Evolutionary conservation across 2,888 invertebrate genomes (phyloP), one percentile per base, ranked within the genome.

Genomic region (Nomada goodeniana): DNA sequence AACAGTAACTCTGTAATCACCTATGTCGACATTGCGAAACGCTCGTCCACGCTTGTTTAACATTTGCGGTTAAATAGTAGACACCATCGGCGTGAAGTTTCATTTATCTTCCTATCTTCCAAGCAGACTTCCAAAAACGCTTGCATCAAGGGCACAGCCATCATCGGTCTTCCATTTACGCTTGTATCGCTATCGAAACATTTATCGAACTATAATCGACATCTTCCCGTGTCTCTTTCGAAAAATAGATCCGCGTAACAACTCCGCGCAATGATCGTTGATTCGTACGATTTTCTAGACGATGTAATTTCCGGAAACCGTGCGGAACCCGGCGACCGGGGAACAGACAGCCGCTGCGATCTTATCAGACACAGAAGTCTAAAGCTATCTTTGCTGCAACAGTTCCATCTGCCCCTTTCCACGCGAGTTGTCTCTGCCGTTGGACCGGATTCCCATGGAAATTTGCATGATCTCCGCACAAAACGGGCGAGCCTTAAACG

Each of bases 401-500:
- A 68, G 52, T 67, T 50, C 57, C 52, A 52, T 20, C 42, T 61
- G 55, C 59, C 55, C 13, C 72, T 42, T 26, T 36, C 29, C 67
- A 29, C 52, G 73, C 65, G 52, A 36, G 0, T 36, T 36, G 7
- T 36, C 7, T 26, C 64, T 53, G 60, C 68, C 74, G 71, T 77
- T 80, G 73, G 44, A 74, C 73, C 78, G 80, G 77, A 85, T 87
- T 83, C 84, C 81, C 69, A 50, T 26, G 18, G 42, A 84, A 84
- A 87, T 88, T 86, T 90, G 87, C 86, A 88, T 88, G 88, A 89
- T 89, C 83, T 86, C 82, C 63, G 80, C 75, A 73, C 61, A 71
- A 74, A 84, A 78, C 68, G 52, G 57, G 63, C 67, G 36, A 63
- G 60, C 65, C 69, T 55, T 10, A 53, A 61, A 73, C 61, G 44